These are phyloP conservation scores for Peromyscus eremicus DNA, from an alignment of 2,797 vertebrate species.

Conservation along the genomic window DNA sequence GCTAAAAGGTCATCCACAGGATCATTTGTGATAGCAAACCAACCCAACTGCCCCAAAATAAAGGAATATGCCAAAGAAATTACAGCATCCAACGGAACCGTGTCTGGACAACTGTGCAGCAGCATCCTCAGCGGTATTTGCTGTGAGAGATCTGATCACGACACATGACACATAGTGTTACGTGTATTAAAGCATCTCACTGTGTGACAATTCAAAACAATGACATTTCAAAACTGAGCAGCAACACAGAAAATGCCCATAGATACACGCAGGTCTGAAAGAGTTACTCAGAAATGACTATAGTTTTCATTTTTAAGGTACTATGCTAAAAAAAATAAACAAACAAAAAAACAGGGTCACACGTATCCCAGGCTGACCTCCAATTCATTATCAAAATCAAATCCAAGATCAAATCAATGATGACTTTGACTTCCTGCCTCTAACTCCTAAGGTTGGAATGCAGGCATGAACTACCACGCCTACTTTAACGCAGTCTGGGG, in stretches of 20 bases:
- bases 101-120: background rate
- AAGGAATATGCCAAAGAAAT: background rate
- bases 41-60: slow-evolving; percentile 13
- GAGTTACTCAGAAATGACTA: slow-evolving; percentile 30
- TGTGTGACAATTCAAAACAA: background rate
- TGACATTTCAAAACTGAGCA: background rate
- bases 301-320: background rate
- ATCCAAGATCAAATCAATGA: background rate
- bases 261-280: background rate
- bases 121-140: background rate
- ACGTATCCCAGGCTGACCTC: background rate
- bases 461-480: too few relatives aligned
- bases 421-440: background rate
- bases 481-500: background rate
- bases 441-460: background rate
- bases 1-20: background rate
- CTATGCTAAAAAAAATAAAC: background rate
- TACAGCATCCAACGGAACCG: background rate
- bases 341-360: background rate
- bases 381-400: background rate
- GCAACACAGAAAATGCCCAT: background rate
- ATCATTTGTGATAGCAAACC: slow-evolving; percentile 1
- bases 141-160: background rate
- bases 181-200: background rate
- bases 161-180: background rate